phyloP scores from a whole-genome alignment of 1,140 invertebrate genomes.

The Brachionus sp. region DNA sequence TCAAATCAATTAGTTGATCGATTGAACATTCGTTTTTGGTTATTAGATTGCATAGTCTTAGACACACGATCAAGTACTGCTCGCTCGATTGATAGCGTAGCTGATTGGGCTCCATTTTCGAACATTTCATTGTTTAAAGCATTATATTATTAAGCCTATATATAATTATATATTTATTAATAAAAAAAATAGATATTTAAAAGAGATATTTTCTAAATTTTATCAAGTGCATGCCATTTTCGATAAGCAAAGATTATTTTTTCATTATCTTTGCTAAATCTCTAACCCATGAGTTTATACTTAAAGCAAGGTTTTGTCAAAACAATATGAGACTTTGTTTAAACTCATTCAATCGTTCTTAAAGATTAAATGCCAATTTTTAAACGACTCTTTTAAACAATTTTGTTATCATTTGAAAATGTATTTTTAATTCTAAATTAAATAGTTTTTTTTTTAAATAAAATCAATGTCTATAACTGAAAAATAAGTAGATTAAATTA shows the following conservation, averaged over 20 bases:
- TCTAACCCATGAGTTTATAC: neutral
- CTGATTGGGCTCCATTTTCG: neutral
- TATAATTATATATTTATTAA: neutral
- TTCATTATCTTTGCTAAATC: neutral
- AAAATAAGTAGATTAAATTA: too few species aligned
- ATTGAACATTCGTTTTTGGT: constrained; percentile 19
- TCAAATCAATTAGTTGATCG: constrained; percentile 1
- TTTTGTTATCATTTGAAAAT: neutral
- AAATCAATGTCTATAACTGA: too few species aligned
- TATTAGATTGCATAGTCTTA: constrained; percentile 14
- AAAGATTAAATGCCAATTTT: neutral
- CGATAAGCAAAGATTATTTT: neutral
- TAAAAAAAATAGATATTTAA: neutral
- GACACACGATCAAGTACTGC: constrained; percentile 6
- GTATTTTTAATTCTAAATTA: neutral
- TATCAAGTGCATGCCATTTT: neutral
- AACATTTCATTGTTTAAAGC: neutral
- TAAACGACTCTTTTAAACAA: neutral
- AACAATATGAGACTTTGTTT: neutral
- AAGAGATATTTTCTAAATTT: neutral
- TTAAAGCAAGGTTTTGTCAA: neutral
- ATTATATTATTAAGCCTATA: neutral
- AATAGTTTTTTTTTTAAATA: neutral
- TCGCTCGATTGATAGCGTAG: constrained; percentile 17
- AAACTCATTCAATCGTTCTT: neutral